These are phyloP conservation scores for Enteromius trimaculatus DNA, from an alignment of 2,797 vertebrate genomes.

Conservation along the genomic window DNA sequence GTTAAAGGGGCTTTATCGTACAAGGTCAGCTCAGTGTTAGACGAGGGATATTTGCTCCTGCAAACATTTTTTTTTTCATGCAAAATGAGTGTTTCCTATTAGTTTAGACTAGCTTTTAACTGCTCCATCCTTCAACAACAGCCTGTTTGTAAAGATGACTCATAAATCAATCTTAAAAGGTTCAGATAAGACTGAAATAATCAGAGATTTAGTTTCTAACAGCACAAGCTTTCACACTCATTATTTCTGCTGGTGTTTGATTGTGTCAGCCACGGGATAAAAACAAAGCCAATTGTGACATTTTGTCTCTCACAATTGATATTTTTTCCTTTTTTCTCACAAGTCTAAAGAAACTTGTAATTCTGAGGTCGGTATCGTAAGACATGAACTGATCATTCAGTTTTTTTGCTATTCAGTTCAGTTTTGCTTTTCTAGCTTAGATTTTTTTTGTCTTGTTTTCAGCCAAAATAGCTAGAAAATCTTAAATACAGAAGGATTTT, in stretches of 20 bases:
- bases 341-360: not conserved
- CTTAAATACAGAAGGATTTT: too few species aligned
- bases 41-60: not conserved
- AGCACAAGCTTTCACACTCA: not conserved
- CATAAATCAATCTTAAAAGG: not conserved
- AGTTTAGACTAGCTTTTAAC: not conserved
- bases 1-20: not conserved
- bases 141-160: not conserved
- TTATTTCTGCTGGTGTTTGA: conserved; percentile 22
- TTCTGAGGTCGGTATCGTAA: not conserved
- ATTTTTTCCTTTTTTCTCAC: not conserved
- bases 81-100: too few species aligned
- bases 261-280: not conserved
- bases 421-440: not conserved
- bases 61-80: not conserved
- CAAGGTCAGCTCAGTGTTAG: not conserved
- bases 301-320: too few species aligned
- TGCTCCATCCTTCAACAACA: not conserved
- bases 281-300: not conserved
- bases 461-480: too few species aligned
- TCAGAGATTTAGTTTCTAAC: not conserved
- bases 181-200: not conserved
- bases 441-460: too few species aligned
- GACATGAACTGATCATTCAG: not conserved
- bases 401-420: not conserved